Conservation (phyloP, 1,140 invertebrate genomes). For the Brachionus plicatilis region DNA sequence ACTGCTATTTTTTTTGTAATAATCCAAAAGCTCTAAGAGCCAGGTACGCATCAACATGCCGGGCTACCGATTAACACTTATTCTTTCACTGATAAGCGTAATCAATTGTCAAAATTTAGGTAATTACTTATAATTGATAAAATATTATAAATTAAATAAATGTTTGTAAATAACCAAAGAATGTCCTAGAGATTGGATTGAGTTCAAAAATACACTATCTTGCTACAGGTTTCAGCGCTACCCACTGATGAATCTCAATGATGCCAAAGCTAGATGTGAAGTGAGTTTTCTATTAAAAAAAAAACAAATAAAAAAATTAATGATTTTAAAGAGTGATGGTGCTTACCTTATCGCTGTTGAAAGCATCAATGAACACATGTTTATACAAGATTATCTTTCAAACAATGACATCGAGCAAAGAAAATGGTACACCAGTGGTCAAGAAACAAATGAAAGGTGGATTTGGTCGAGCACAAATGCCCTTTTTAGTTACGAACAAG, state of each 20-base stretch:
- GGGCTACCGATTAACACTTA: background rate
- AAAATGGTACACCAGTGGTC: slow-evolving; percentile 38
- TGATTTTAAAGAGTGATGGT: background rate
- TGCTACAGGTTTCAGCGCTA: slow-evolving; percentile 34
- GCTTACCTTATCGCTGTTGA: slow-evolving; percentile 25
- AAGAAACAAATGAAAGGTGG: slow-evolving; percentile 1
- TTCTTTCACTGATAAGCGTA: background rate
- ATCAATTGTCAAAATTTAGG: slow-evolving; percentile 22
- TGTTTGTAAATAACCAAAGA: background rate
- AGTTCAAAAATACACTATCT: slow-evolving; percentile 31
- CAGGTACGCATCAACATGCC: background rate
- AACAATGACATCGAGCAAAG: slow-evolving; percentile 12
- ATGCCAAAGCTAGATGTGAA: slow-evolving; percentile 2
- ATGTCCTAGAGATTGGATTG: slow-evolving; percentile 37
- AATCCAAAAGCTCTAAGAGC: background rate
- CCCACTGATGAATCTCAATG: background rate
- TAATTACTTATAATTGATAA: background rate
- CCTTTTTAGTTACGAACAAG: slow-evolving; percentile 35
- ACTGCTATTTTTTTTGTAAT: background rate
- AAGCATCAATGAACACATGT: slow-evolving; percentile 30
- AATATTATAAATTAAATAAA: too few species aligned
- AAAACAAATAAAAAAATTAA: background rate
- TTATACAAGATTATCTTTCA: slow-evolving; percentile 35
- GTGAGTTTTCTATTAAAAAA: background rate
- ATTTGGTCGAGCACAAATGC: slow-evolving; percentile 19